Evolutionary conservation across 2,888 invertebrate species (phyloP), one percentile per base, ranked within the genome.

Genomic region (Yponomeuta plumbellus): DNA sequence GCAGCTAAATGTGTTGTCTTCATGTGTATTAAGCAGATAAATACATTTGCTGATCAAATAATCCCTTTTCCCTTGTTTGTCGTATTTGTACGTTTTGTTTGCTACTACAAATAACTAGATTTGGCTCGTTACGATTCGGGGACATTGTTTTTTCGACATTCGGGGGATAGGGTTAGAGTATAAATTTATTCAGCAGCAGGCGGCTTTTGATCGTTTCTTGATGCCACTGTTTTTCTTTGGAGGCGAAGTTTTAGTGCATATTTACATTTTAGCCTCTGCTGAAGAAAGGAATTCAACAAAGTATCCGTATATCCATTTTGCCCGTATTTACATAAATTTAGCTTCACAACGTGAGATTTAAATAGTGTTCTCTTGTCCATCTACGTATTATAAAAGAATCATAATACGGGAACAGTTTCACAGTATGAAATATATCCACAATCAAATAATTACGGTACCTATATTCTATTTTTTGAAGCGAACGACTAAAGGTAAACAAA

Each of bases 141-240:
- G 17, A 17, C 44, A 52, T 52, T 52, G 44, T 52, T 52, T 52
- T 52, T 52, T 52, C 44, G 44, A 17, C 44, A 17, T 17, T 52
- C 44, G 10, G 44, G 44, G 44, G 17, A 52, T 17, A 17, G 44
- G 44, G 44, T 52, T 52, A 52, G 17, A 52, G 44, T 52, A 52
- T 17, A 52, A 52, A 52, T 52, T 52, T 52, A 52, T 52, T 52
- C 44, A 52, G 44, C 58, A 22, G 58, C 58, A 21, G 58, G n/a
- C 20, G n/a, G 20, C 58, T 2, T 58, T 58, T 58, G 58, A 58
- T 58, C 58, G 58, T 20, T 20, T 58, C 21, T 22, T 58, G 58
- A 58, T 58, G 58, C 21, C 58, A 1, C 58, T 21, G 58, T 58
- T 20, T 58, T 58, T 58, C 21, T 58, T 52, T 52, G 44, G 17